Evolutionary conservation across 2,797 vertebrate species (phyloP), one percentile per base, ranked within the genome.

Genomic region (Acestrorhynchus altus): DNA sequence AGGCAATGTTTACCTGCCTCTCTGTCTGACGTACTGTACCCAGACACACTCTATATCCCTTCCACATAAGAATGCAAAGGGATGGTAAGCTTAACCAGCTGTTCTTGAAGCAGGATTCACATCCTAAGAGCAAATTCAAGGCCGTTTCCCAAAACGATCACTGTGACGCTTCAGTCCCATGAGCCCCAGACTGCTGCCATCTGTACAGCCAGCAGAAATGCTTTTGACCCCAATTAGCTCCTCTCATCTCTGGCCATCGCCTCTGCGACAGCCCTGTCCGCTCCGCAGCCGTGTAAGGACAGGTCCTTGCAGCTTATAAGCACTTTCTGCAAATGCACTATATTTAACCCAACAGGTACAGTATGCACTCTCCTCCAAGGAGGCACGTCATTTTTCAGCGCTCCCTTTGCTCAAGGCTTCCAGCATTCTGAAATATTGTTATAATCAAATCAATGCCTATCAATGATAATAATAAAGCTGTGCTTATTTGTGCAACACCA

Each of bases 221-320:
- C 88, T 86, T 87, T 78, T 90, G 90, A 92, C 93, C 93, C 89
- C 92, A 83, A 93, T 93, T 93, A 92, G 73, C 78, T 73, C 63
- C 69, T 72, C 60, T 80, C 64, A 65, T 73, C 77, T 57, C 54
- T 56, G 42, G 35, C 63, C 49, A 49, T 72, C 75, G 79, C 74
- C 81, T 77, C 61, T 67, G 54, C 52, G 74, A 76, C 76, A 42
- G 77, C 65, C 39, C 68, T 26, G 60, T 35, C 64, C 76, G 12
- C 28, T 26, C 77, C 59, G 67, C 18, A 28, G 69, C 59, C 71
- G 16, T 44, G 35, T 12, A 73, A 72, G 74, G 63, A 78, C 68
- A 70, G 64, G 57, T 74, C 56, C 57, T 74, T 74, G 80, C 57
- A 57, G 80, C 64, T 64, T 73, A 61, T 22, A 59, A 70, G 47